Evolutionary conservation across 2,888 invertebrate genomes (phyloP).

Genomic region (Trypoxylon attenuatum): DNA sequence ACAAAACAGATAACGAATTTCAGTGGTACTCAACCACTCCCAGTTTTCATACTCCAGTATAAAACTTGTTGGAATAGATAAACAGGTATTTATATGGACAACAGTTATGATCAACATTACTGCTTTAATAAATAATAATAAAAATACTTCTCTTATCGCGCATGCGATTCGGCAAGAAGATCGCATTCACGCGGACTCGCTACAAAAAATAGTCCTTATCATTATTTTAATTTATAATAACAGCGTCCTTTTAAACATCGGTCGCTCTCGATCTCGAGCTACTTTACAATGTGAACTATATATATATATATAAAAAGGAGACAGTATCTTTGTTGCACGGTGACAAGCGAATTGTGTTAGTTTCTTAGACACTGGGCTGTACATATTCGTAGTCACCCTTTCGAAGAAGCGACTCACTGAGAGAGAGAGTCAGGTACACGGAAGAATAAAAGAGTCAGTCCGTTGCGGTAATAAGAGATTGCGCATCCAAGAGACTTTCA

Average conservation of each 20-base stretch:
- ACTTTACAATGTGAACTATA: slow-evolving; percentile 26
- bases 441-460: no score
- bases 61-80: no score
- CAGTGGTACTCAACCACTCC: no score
- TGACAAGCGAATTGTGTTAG: no score
- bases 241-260: slow-evolving; percentile 32
- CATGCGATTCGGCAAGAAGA: not conserved
- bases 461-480: slow-evolving; percentile 82
- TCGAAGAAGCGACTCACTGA: no score
- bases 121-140: not conserved
- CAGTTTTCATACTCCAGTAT: no score
- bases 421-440: no score
- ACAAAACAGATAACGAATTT: no score
- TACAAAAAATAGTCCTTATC: slow-evolving; percentile 42
- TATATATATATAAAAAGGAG: no score
- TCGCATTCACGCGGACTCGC: slow-evolving; percentile 3
- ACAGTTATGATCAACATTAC: not conserved
- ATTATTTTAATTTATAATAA: slow-evolving; percentile 35
- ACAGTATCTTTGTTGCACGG: slow-evolving; percentile 5
- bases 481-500: slow-evolving; percentile 81
- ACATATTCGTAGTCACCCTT: no score
- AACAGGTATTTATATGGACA: no score
- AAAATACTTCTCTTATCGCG: not conserved
- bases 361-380: no score
- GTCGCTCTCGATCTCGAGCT: slow-evolving; percentile 19